A percentile compares a stretch with the other conserved stretches of the same genome.
Evolutionary conservation across 2,113 vertebrate genomes (phyloP).

Genomic region (human): DNA sequence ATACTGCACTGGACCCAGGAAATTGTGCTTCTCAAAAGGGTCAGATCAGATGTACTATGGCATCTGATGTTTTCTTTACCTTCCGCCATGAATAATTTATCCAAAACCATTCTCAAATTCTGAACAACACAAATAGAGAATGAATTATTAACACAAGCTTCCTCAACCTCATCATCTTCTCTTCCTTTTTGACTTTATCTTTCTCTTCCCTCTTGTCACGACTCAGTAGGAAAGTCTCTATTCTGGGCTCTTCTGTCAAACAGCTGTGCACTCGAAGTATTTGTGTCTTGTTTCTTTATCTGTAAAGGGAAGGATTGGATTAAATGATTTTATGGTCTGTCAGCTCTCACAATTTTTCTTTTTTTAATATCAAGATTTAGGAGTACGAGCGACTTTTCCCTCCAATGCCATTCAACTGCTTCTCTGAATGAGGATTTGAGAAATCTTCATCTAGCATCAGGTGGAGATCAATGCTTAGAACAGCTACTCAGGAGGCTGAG

Average conservation of each 20-base stretch:
- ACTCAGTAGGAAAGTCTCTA: conserved; percentile 52
- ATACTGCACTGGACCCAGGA: not conserved
- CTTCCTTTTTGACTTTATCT: conserved; percentile 18
- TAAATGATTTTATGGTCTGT: not conserved
- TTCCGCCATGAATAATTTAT: conserved; percentile 76
- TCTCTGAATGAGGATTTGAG: not conserved
- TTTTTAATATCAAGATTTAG: conserved; percentile 47
- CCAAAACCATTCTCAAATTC: conserved; percentile 73
- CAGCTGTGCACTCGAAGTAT: not conserved
- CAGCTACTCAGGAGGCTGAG: too few relatives aligned
- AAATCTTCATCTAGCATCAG: not conserved
- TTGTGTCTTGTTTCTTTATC: not conserved
- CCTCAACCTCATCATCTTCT: conserved; percentile 46
- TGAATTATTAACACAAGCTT: conserved; percentile 76
- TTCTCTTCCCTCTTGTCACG: not conserved
- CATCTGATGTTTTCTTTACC: conserved; percentile 63
- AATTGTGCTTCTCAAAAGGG: conserved; percentile 50
- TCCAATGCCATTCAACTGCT: not conserved
- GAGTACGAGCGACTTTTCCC: not conserved
- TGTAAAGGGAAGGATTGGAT: not conserved
- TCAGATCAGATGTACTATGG: conserved; percentile 29
- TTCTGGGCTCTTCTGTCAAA: not conserved
- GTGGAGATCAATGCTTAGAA: not conserved
- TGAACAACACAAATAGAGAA: conserved; percentile 70
- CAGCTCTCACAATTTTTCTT: not conserved